Evolutionary conservation across 2,888 invertebrate species (phyloP), one percentile per base, ranked within the genome.

Genomic region (Eurois occulta): DNA sequence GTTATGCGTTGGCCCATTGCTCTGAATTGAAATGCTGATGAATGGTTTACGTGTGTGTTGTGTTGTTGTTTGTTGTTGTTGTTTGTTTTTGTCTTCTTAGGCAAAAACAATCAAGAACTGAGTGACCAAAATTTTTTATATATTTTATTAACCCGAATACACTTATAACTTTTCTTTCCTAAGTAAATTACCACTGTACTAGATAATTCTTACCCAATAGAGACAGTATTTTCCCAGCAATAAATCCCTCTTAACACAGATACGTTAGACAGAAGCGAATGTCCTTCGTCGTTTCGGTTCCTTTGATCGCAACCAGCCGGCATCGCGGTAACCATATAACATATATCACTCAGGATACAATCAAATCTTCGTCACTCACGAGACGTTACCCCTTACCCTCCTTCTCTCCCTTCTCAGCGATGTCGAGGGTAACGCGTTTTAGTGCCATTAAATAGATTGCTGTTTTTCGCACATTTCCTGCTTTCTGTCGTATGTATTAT

Each of bases 361-460:
- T 86, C 84, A 86, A 84, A 86, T 86, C 78, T 81, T 76, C 74
- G 84, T 86, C 84, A 79, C 74, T 78, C 68, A 65, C 73, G n/a
- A 62, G 55, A 81, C 48, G 66, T 55, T 74, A 55, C 28, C 28
- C 38, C 48, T 52, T 38, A 71, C 73, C 74, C 74, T 32, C 1
- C 18, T 41, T 32, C 24, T 28, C 35, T 55, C 71, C n/a, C 78
- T 24, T 46, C 55, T 32, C 28, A 24, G 35, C 58, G 18, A 43
- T 52, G 64, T 60, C 32, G 70, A 70, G 76, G 52, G 78, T 80
- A 80, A 79, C 78, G 76, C 70, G 72, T 77, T 87, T 82, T 84
- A 78, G 75, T 76, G 79, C 78, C 81, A 88, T 87, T 85, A 89
- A 85, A 89, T 84, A 89, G 87, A 90, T 90, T 86, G 87, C 84